These are phyloP conservation scores for Lagodon rhomboides DNA, from an alignment of 2,797 vertebrate species.

Conservation along the genomic window DNA sequence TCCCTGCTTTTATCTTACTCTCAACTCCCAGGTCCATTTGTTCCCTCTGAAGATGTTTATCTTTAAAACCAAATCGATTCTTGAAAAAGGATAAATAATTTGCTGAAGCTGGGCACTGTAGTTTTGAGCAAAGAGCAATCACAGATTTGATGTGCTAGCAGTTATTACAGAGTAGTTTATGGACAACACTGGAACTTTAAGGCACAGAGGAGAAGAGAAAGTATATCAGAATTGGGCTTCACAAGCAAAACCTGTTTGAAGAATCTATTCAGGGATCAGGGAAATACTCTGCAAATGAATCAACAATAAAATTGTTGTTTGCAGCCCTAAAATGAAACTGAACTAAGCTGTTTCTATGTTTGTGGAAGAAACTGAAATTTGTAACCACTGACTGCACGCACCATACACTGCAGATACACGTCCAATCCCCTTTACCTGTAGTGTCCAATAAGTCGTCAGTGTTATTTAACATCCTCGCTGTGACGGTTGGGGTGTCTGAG, in stretches of 20 bases:
- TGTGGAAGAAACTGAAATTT: background rate
- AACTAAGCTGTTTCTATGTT: background rate
- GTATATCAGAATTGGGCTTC: background rate
- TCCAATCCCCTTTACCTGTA: background rate
- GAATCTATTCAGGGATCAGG: background rate
- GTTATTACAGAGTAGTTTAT: background rate
- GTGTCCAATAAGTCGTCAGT: background rate
- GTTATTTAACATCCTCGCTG: constrained; percentile 9
- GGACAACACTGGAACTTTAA: background rate
- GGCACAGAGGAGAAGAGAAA: background rate
- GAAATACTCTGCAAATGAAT: background rate
- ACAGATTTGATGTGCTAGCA: background rate
- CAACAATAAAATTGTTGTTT: background rate
- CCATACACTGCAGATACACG: background rate
- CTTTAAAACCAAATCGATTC: background rate
- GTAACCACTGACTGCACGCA: background rate
- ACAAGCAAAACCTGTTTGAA: too few species aligned
- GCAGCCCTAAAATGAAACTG: background rate
- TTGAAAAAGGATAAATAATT: background rate
- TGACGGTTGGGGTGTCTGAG: constrained; percentile 34
- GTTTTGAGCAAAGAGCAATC: background rate
- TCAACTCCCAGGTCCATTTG: too few species aligned
- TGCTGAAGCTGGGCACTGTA: background rate
- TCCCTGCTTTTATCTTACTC: background rate
- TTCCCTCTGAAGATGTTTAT: background rate